These are phyloP conservation scores for Argyrosomus regius DNA, from an alignment of 2,797 vertebrate species.

Conservation along the genomic window DNA sequence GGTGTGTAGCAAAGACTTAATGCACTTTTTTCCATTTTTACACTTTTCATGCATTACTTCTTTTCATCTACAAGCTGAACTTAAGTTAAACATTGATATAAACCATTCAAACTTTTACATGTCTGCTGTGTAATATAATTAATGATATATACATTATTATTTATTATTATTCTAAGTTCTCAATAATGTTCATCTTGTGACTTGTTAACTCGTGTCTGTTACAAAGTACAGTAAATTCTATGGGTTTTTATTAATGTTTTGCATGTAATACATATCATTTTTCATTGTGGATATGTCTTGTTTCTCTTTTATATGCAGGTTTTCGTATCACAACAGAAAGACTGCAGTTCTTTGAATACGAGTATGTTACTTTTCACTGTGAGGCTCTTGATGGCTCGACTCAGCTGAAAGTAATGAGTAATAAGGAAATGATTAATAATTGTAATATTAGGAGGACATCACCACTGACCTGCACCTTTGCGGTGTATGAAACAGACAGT, in stretches of 20 bases:
- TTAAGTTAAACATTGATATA: too few relatives aligned
- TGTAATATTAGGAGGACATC: accelerated
- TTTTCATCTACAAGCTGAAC: not conserved
- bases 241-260: too few relatives aligned
- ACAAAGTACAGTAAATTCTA: too few relatives aligned
- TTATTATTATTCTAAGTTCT: not conserved
- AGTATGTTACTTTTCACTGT: not conserved
- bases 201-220: too few relatives aligned
- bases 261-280: too few relatives aligned
- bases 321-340: not conserved
- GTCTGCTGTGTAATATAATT: too few relatives aligned
- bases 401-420: not conserved
- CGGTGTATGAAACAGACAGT: not conserved
- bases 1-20: not conserved
- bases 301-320: not conserved
- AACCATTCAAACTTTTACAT: not conserved
- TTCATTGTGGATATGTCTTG: too few relatives aligned
- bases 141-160: too few relatives aligned
- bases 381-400: not conserved
- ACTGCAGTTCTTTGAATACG: not conserved
- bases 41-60: not conserved
- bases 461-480: slow-evolving; percentile 1
- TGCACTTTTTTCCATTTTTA: not conserved
- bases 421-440: accelerated
- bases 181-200: too few relatives aligned